Evolutionary conservation across 2,888 invertebrate genomes (phyloP), one percentile per base, ranked within the genome.

Genomic region (Lobophora halterata): DNA sequence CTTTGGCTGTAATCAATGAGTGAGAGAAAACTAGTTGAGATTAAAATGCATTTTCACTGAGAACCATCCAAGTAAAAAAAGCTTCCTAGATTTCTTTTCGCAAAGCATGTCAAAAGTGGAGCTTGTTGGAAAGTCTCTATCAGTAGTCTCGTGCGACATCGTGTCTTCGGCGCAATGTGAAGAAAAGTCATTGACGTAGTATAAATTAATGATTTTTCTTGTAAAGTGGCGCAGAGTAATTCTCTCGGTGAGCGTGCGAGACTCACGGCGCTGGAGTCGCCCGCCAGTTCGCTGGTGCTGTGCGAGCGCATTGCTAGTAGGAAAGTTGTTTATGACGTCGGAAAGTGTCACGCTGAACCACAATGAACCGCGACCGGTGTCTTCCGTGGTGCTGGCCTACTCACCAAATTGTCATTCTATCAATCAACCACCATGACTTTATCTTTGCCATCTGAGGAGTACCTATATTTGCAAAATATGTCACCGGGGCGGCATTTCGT

Each of bases 301-400:
- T 51, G 58, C 61, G 58, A 70, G 76, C 79, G 80, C 83, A 87
- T 86, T 82, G 80, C 87, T 82, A 76, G 73, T 83, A 87, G 83
- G 87, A 87, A 87, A 87, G 87, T 87, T 85, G 82, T 79, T 80
- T 79, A 79, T 85, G 85, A 83, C 81, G 82, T 80, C 71, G 71
- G 71, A 78, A 88, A 88, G 88, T 88, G 83, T 88, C 83, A 87
- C 88, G 71, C 79, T 87, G 88, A 88, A 87, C 88, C 75, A 85
- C 64, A 73, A 73, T 88, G 88, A 88, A 87, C 88, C 77, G 73
- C 70, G 70, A 68, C 66, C 75, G 65, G 67, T 72, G 80, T 81
- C 80, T 82, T 80, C 80, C 70, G 74, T 70, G 68, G 71, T 74
- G 62, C 58, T 85, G 86, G 76, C 85, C 85, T 83, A 87, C 86